Base-by-base conservation (phyloP, 2,888 invertebrate genomes). In the Agrotis ipsilon region DNA sequence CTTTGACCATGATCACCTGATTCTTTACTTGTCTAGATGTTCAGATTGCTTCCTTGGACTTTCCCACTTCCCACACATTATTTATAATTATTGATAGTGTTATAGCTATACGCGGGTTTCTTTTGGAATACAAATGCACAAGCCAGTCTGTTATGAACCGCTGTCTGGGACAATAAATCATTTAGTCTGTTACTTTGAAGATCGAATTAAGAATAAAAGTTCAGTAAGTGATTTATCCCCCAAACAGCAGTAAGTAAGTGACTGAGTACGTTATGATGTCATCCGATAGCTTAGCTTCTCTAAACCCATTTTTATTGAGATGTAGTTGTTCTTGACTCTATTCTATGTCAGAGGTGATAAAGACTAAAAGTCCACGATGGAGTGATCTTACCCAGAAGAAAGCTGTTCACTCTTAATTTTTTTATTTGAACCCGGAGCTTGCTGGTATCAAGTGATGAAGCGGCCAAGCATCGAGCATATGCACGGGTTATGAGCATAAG, bases 151-250 rank as follows among this genome's bases (percentile, higher is more conserved):
- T 14, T 59, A 63, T n/a, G 5, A 32, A 24, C 46, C 4, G 18
- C 51, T 59, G 54, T 54, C 65, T 59, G 16, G 3, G 19, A 43
- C 9, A n/a, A 51, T 43, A 5, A 65, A 77, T 73, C 45, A 65
- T 68, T 43, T 21, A 52, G 57, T 65, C 5, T n/a, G 4, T 52
- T 7, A 24, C 1, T 62, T 19, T 54, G 24, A 51, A 59, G 58
- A 27, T 65, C 18, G 51, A 4, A 32, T n/a, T 62, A 14, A 18
- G 43, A 73, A 39, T 48, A n/a, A 24, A 51, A 39, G 24, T 64
- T 2, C 18, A 19, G 21, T 65, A 54, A 78, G 73, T 62, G 14
- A 65, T 65, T 62, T 43, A 58, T 64, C 2, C 46, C 14, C 39
- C 46, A 77, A 54, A 73, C 27, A 68, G 39, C 19, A 24, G 49